Base-by-base conservation (phyloP, 2,888 invertebrate genomes). In the Phytoseiulus persimilis region DNA sequence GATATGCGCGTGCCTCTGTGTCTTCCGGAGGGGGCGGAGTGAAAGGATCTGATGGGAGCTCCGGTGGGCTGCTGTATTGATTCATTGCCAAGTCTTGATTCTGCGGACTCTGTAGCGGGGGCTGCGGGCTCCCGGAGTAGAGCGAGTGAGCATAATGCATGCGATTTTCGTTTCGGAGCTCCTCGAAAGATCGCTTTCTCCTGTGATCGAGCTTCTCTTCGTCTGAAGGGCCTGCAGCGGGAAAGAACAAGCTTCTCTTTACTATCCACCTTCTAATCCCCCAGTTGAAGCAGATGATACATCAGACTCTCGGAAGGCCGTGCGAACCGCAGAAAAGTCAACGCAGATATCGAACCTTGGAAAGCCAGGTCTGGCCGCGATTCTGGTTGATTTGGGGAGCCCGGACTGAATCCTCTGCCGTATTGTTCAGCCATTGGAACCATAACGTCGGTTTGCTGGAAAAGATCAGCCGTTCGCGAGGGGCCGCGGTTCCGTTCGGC, bases 101-200 rank as follows among this genome's bases (percentile, higher is more conserved):
- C 11, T 18, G 65, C 18, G 65, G 18, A 28, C 65, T 65, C 18
- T 65, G 65, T 2, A 23, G 65, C 1, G 65, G 65, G 18, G 65
- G 5, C 65, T 6, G 11, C 18, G 65, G 65, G 18, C 18, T 28
- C 65, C 23, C 18, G 11, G 65, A 65, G 65, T 65, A 65, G 14
- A 23, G 65, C 5, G 14, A 23, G 18, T 65, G 65, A 28, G 65
- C 65, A 23, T 65, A 28, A 6, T 23, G 14, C 23, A 65, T 14
- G 0, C 87, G 87, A 87, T 87, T 87, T 5, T 87, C 87, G 33
- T 45, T 33, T 33, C 87, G 87, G 2, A 87, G 87, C 6, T 87
- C 87, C 9, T 87, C 87, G 87, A 87, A 87, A 3, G 87, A 87
- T 28, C 39, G 32, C 6, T 87, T 65, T 65, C 65, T 65, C 65